Base-by-base conservation (phyloP, 2,113 vertebrate species). In the Hiodon alosoides region DNA sequence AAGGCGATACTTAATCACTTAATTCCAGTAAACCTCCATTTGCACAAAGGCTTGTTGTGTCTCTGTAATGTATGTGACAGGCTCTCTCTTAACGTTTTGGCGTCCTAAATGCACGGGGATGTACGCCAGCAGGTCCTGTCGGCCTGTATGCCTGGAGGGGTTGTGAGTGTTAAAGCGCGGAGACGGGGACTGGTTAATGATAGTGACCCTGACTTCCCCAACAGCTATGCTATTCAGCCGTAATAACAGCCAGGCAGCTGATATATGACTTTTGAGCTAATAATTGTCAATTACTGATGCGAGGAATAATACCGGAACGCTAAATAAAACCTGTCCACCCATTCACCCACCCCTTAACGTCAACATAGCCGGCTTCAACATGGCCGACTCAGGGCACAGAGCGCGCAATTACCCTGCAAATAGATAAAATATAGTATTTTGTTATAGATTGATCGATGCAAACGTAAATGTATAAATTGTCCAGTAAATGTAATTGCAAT, bases 191-290 rank as follows among this genome's bases (percentile, higher is more conserved):
- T 89, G 94, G 94, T 94, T 99, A 98, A 98, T 97, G 95, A 96
- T 93, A 94, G 94, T 98, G 96, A 98, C 96, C 95, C 94, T 92
- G 93, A 94, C 93, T 95, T 95, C 92, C 92, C 91, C 95, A 94
- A 93, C 92, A 97, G 94, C 92, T 92, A 94, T 88, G 93, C 92
- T 92, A 95, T 96, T 97, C 94, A 96, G 92, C 92, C 91, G 93
- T 95, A 94, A 94, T 95, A 96, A 95, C 92, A 94, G 93, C 92
- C 91, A 86, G 90, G 93, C 93, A 95, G 93, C 94, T 97, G 95
- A 99, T 96, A 96, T 94, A 95, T 95, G 96, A 92, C 92, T 83
- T 91, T 88, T 87, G 47, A 90, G 89, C 90, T 96, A 95, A 95
- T 96, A 95, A 96, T 93, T 94, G 96, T 95, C 95, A 95, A 95